A percentile compares a stretch with the other conserved stretches of the same genome.
These are phyloP conservation scores for Drosophila pseudotalamancana DNA, from an alignment of 2,888 invertebrate genomes.

Conservation along the genomic window DNA sequence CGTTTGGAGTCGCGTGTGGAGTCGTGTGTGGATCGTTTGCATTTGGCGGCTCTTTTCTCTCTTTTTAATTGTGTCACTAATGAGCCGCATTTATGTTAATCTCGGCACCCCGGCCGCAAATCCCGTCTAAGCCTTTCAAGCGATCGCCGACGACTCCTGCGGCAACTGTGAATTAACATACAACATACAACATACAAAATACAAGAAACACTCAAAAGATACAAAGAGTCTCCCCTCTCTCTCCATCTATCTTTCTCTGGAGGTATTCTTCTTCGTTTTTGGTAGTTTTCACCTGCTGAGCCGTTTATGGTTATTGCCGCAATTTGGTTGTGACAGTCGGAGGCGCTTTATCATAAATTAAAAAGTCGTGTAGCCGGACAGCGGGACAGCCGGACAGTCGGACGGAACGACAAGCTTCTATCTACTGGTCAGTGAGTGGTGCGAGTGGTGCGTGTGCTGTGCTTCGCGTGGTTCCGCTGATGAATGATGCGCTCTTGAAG, in stretches of 20 bases:
- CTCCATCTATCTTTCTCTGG: neutral
- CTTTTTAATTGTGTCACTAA: slow-evolving; percentile 79
- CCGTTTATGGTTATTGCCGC: slow-evolving; percentile 81
- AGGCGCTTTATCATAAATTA: slow-evolving; percentile 81
- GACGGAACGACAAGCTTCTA: neutral
- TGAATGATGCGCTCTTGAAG: slow-evolving; percentile 60
- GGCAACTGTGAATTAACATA: slow-evolving; percentile 63
- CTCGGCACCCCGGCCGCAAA: slow-evolving; percentile 68
- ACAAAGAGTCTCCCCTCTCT: slow-evolving; percentile 16
- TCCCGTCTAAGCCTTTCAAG: slow-evolving; percentile 63
- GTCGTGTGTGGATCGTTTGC: slow-evolving; percentile 20
- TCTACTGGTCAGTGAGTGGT: slow-evolving; percentile 14
- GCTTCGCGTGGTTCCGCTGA: slow-evolving; percentile 40
- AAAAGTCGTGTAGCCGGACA: slow-evolving; percentile 70
- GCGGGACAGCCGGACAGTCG: slow-evolving; percentile 10
- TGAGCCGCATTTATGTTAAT: slow-evolving; percentile 81
- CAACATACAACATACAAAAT: slow-evolving; percentile 57
- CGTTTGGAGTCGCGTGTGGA: slow-evolving; percentile 13
- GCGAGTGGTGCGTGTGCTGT: slow-evolving; percentile 36
- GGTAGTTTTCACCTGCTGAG: slow-evolving; percentile 79
- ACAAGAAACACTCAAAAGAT: slow-evolving; percentile 39
- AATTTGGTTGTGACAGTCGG: slow-evolving; percentile 79
- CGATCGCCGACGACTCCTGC: slow-evolving; percentile 29
- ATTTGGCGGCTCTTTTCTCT: slow-evolving; percentile 46
- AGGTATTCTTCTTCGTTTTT: slow-evolving; percentile 47